Evolutionary conservation across 2,888 invertebrate genomes (phyloP).

Genomic region (Drosophila recens): DNA sequence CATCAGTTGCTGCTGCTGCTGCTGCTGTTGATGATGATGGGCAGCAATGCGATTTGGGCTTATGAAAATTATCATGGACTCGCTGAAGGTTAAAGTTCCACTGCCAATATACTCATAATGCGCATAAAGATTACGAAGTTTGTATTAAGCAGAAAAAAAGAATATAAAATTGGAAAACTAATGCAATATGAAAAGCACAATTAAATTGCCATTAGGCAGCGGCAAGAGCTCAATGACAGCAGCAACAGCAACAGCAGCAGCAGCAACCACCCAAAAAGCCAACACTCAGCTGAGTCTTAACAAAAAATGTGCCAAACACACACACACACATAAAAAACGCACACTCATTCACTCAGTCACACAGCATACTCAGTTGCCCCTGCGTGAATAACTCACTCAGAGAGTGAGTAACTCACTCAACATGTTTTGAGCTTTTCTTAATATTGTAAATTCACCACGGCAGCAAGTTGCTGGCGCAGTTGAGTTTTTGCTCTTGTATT

Average conservation of each 20-base stretch:
- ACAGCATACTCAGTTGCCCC: slow-evolving; percentile 38
- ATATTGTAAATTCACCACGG: slow-evolving; percentile 64
- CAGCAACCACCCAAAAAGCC: slow-evolving; percentile 45
- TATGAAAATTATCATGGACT: slow-evolving; percentile 50
- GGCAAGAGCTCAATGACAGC: slow-evolving; percentile 31
- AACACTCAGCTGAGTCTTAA: slow-evolving; percentile 35
- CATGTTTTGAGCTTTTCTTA: slow-evolving; percentile 33
- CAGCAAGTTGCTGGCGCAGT: slow-evolving; percentile 45
- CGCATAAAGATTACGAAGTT: slow-evolving; percentile 3
- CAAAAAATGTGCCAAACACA: slow-evolving; percentile 54
- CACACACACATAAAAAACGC: slow-evolving; percentile 18
- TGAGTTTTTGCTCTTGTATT: slow-evolving; percentile 40
- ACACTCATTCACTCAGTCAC: slow-evolving; percentile 4
- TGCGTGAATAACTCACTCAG: slow-evolving; percentile 48
- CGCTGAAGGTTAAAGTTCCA: slow-evolving; percentile 51
- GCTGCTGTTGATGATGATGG: slow-evolving; percentile 42
- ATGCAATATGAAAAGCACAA: slow-evolving; percentile 57
- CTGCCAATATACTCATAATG: slow-evolving; percentile 13
- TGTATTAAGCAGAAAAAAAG: slow-evolving; percentile 1
- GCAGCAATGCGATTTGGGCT: slow-evolving; percentile 59
- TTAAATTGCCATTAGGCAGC: slow-evolving; percentile 62
- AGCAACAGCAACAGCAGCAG: slow-evolving; percentile 12
- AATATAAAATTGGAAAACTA: slow-evolving; percentile 27
- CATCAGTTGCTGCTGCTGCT: slow-evolving; percentile 22
- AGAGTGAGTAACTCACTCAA: slow-evolving; percentile 6